These are phyloP conservation scores for Puntigrus tetrazona DNA, from an alignment of 2,113 vertebrate genomes.

Conservation along the genomic window DNA sequence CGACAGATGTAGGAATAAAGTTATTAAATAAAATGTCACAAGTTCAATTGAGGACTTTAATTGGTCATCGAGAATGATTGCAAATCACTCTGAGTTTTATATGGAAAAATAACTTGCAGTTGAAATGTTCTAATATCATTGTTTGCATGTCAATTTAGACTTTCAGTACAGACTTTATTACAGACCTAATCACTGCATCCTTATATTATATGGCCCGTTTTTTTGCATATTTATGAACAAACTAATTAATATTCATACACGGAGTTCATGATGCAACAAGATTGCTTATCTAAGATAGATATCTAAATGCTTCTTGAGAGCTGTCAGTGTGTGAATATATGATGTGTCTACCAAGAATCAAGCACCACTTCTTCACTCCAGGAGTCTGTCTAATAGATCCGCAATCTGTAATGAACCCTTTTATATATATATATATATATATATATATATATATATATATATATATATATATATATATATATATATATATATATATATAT, in stretches of 20 bases:
- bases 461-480: too few relatives aligned
- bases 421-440: not conserved
- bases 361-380: not conserved
- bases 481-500: too few relatives aligned
- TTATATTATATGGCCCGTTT: not conserved
- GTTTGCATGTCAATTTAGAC: not conserved
- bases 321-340: not conserved
- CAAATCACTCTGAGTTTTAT: not conserved
- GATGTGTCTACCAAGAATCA: not conserved
- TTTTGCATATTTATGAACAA: not conserved
- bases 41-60: not conserved
- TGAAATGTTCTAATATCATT: not conserved
- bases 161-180: not conserved
- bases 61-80: not conserved
- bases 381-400: not conserved
- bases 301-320: not conserved
- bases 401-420: not conserved
- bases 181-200: not conserved
- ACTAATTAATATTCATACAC: not conserved
- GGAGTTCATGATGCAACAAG: not conserved
- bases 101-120: not conserved
- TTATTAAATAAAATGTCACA: slow-evolving; percentile 15
- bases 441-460: not conserved
- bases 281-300: not conserved
- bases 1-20: not conserved